phyloP scores from a whole-genome alignment of 2,797 vertebrate genomes.

The Anguilla marmorata region DNA sequence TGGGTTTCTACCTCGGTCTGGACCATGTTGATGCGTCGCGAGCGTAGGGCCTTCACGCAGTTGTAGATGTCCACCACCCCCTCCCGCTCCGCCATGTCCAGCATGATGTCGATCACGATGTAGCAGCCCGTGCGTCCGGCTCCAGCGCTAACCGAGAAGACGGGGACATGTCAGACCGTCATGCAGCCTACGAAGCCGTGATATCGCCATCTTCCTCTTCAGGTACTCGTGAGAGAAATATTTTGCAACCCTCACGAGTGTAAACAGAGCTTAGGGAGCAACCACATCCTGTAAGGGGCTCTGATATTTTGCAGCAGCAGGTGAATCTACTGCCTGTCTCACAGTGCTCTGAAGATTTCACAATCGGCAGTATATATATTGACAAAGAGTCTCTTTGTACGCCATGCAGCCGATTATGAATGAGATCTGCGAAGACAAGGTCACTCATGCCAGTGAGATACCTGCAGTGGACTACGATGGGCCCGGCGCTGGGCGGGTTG shows the following conservation, averaged over 20 bases:
- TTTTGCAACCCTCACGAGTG: not conserved
- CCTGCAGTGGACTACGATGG: constrained; percentile 99
- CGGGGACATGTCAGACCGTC: not conserved
- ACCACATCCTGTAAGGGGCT: constrained; percentile 38
- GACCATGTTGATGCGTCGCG: constrained; percentile 98
- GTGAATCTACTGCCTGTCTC: not conserved
- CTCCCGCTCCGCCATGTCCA: constrained; percentile 99
- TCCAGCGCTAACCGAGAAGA: constrained; percentile 79
- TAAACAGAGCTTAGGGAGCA: not conserved
- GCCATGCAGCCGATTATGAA: not conserved
- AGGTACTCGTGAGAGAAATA: not conserved
- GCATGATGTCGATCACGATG: constrained; percentile 98
- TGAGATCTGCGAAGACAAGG: not conserved
- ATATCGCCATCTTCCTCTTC: not conserved
- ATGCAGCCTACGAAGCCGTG: not conserved
- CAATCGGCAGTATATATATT: not conserved
- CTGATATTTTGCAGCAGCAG: not conserved
- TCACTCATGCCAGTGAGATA: constrained; percentile 48
- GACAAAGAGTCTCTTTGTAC: not conserved
- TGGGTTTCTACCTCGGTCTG: constrained; percentile 74
- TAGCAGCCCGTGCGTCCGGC: constrained; percentile 97
- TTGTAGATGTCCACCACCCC: constrained; percentile 99
- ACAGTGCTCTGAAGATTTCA: not conserved
- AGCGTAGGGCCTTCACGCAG: constrained; percentile 96
- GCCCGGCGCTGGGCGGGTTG: constrained; percentile 94